Conservation (phyloP, 2,888 invertebrate genomes). For the Erannis defoliaria region DNA sequence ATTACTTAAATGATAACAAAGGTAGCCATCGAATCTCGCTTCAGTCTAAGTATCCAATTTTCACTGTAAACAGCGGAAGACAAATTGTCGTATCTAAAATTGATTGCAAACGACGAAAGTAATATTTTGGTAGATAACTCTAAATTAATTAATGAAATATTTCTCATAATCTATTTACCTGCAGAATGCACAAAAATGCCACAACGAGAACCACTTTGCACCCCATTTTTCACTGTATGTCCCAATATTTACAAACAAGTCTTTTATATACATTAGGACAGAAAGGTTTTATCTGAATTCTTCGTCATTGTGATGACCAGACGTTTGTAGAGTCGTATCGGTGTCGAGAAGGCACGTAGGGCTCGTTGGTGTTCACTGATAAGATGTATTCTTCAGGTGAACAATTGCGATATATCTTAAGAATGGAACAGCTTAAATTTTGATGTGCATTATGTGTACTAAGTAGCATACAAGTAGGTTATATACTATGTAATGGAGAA, state of each 20-base stretch:
- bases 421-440: slow-evolving; percentile 10
- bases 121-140: neutral
- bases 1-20: too few relatives aligned
- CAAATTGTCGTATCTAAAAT: too few relatives aligned
- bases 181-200: slow-evolving; percentile 57
- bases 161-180: slow-evolving; percentile 57
- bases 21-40: too few relatives aligned
- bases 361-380: slow-evolving; percentile 45
- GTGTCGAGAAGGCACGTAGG: slow-evolving; percentile 55
- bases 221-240: slow-evolving; percentile 58
- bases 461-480: neutral
- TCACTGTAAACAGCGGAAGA: too few relatives aligned
- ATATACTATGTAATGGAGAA: neutral
- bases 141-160: neutral
- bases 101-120: too few relatives aligned
- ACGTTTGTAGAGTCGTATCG: slow-evolving; percentile 47
- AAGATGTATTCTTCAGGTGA: slow-evolving; percentile 49
- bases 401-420: slow-evolving; percentile 30
- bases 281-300: slow-evolving; percentile 55
- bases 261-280: slow-evolving; percentile 44
- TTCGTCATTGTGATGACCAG: slow-evolving; percentile 55
- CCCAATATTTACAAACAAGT: slow-evolving; percentile 23
- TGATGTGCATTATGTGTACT: slow-evolving; percentile 27
- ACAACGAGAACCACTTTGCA: slow-evolving; percentile 52
- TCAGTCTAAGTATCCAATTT: too few relatives aligned